Conservation (phyloP, 2,888 invertebrate genomes). For the Diaprepes abbreviatus region DNA sequence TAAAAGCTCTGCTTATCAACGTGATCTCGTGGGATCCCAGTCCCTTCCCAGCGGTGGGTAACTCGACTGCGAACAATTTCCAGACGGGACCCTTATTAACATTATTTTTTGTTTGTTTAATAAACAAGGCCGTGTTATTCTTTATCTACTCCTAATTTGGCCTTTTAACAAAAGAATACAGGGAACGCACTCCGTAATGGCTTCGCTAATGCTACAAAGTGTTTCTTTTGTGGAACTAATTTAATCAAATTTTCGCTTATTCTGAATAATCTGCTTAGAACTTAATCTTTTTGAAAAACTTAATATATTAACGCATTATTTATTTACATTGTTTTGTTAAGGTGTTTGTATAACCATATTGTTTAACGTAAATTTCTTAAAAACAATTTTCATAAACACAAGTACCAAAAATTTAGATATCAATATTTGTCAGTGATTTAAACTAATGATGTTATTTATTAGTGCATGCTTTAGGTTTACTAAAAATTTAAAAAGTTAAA, state of each 20-base stretch:
- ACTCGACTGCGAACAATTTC: constrained; percentile 43
- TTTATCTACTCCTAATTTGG: constrained; percentile 44
- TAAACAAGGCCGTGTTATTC: constrained; percentile 41
- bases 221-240: constrained; percentile 35
- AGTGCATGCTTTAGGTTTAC: too few species aligned
- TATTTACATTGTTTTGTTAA: neutral
- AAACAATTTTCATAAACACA: too few species aligned
- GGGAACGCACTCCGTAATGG: constrained; percentile 30
- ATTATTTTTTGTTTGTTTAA: constrained; percentile 47
- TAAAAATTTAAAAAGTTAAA: neutral
- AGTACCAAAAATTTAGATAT: too few species aligned
- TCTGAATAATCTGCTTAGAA: constrained; percentile 10
- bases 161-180: constrained; percentile 42
- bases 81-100: constrained; percentile 45
- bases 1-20: constrained; percentile 67
- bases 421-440: too few species aligned
- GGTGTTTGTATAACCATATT: neutral
- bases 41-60: constrained; percentile 35
- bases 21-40: constrained; percentile 62
- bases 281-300: constrained; percentile 12
- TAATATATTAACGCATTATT: constrained; percentile 1
- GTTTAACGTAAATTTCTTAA: neutral
- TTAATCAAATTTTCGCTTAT: constrained; percentile 37
- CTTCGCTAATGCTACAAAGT: constrained; percentile 31
- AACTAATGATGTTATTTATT: too few species aligned